A percentile compares a stretch with the other conserved stretches of the same genome.
These are phyloP conservation scores for Enteromius trimaculatus DNA, from an alignment of 2,797 vertebrate genomes.

Conservation along the genomic window DNA sequence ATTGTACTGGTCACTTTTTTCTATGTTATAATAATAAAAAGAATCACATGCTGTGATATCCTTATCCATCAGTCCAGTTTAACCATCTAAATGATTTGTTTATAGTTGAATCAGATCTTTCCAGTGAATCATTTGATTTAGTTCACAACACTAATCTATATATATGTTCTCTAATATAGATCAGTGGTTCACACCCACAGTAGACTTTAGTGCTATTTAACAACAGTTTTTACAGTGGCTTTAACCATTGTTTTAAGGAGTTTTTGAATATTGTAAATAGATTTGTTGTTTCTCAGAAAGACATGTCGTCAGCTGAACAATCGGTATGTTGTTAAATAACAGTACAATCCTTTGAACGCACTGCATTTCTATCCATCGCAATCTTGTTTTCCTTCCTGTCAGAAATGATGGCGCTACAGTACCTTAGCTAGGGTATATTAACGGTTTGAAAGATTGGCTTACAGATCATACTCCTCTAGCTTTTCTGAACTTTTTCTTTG, in stretches of 20 bases:
- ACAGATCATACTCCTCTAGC: neutral
- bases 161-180: no score
- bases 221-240: neutral
- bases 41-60: neutral
- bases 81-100: neutral
- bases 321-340: neutral
- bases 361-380: neutral
- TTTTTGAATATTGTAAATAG: neutral
- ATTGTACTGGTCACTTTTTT: no score
- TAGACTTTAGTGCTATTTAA: neutral
- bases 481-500: neutral
- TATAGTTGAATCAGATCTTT: neutral
- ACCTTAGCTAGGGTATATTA: neutral
- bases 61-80: neutral
- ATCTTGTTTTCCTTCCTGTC: neutral
- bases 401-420: neutral
- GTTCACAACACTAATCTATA: neutral
- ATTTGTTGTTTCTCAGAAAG: neutral
- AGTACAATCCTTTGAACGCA: neutral
- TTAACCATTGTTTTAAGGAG: neutral
- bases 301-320: neutral
- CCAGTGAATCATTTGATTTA: neutral
- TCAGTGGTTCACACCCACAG: no score
- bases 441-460: neutral
- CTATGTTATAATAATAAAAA: neutral